Evolutionary conservation across 2,797 vertebrate species (phyloP).

Genomic region (Aselliscus stoliczkanus): DNA sequence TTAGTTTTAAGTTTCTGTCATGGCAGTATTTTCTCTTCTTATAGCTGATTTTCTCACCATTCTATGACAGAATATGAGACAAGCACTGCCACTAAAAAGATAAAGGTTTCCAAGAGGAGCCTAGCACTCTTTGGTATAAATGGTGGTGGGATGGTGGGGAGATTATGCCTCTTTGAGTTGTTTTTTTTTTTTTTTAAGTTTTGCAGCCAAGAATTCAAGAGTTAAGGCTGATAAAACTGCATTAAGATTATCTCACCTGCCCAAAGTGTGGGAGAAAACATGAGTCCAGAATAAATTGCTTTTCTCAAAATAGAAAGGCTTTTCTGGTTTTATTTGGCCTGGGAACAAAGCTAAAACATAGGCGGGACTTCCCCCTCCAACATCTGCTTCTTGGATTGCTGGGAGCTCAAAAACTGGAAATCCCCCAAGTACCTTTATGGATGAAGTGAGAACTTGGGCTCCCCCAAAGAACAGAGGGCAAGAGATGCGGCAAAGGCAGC

Average conservation of each 20-base stretch:
- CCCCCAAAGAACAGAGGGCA: conserved; percentile 4
- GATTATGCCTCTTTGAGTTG: conserved; percentile 41
- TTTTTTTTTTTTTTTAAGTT: conserved; percentile 40
- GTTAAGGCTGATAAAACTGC: conserved; percentile 74
- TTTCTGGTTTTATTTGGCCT: conserved; percentile 60
- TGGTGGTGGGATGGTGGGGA: not conserved
- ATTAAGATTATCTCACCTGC: conserved; percentile 75
- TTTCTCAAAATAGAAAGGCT: conserved; percentile 66
- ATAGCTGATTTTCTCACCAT: conserved; percentile 70
- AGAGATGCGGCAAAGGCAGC: not conserved
- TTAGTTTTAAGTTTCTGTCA: conserved; percentile 70
- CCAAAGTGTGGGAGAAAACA: conserved; percentile 73
- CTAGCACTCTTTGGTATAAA: conserved; percentile 72
- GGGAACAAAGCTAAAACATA: conserved; percentile 59
- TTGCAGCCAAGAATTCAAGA: conserved; percentile 76
- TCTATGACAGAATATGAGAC: conserved; percentile 68
- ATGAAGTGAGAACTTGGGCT: not conserved
- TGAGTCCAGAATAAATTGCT: conserved; percentile 66
- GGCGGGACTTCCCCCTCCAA: not conserved
- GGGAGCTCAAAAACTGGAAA: conserved; percentile 30
- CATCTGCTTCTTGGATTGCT: conserved; percentile 40
- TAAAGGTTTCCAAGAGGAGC: conserved; percentile 62
- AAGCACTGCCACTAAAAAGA: conserved; percentile 51
- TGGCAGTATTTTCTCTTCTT: conserved; percentile 50
- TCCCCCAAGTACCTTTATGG: conserved; percentile 34